A percentile compares a stretch with the other conserved stretches of the same genome.
These are phyloP conservation scores for Mylabris phalerata DNA, from an alignment of 1,140 invertebrate genomes.

Conservation along the genomic window DNA sequence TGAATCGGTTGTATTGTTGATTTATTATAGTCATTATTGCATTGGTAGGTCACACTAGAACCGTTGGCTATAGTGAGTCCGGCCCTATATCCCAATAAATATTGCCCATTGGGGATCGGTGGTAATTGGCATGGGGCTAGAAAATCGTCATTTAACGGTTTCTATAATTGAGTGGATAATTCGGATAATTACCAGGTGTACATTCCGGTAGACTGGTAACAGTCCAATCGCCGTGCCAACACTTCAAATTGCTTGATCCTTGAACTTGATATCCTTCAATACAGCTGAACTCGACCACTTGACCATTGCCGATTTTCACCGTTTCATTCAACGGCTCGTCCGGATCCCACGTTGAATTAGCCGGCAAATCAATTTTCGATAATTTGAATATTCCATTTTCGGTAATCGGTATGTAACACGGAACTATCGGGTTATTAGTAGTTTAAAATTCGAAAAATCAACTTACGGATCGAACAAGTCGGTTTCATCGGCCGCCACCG, in stretches of 20 bases:
- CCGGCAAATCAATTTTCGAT: conserved; percentile 38
- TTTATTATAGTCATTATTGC: conserved; percentile 54
- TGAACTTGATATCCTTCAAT: conserved; percentile 59
- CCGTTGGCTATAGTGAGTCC: conserved; percentile 74
- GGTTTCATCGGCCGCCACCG: conserved; percentile 76
- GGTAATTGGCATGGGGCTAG: conserved; percentile 69
- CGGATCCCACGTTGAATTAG: conserved; percentile 16
- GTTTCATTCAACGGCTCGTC: conserved; percentile 47
- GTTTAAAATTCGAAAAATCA: conserved; percentile 5
- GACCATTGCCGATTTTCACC: conserved; percentile 52
- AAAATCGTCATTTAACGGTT: conserved; percentile 14
- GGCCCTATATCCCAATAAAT: conserved; percentile 65
- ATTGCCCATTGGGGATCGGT: conserved; percentile 61
- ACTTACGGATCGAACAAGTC: conserved; percentile 66
- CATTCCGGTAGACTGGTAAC: conserved; percentile 67
- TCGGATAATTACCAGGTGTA: conserved; percentile 51
- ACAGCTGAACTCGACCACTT: conserved; percentile 60
- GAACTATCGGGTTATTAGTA: conserved; percentile 43
- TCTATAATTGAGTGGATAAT: neutral
- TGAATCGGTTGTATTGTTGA: conserved; percentile 47
- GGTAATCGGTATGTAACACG: conserved; percentile 57
- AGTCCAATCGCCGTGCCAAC: conserved; percentile 74
- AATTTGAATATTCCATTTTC: conserved; percentile 58
- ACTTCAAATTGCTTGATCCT: conserved; percentile 63
- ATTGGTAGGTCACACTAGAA: conserved; percentile 59